A percentile compares a stretch with the other conserved stretches of the same genome.
phyloP scores from a whole-genome alignment of 2,888 invertebrate species.

The Drosophila macrospina region DNA sequence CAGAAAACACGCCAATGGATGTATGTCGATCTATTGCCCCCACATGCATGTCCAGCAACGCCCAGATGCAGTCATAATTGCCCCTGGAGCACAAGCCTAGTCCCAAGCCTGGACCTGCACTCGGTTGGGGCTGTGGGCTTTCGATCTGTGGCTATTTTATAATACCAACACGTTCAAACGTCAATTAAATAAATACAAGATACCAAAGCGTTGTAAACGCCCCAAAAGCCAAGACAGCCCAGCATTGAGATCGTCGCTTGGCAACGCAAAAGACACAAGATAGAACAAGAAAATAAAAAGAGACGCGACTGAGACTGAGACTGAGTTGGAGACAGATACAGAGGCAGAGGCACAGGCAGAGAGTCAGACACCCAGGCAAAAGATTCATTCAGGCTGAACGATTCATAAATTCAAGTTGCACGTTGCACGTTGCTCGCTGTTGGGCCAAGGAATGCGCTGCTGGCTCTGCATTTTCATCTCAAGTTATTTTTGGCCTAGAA shows the following conservation, averaged over 20 bases:
- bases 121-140: constrained; percentile 13
- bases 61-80: constrained; percentile 76
- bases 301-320: constrained; percentile 1
- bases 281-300: background rate
- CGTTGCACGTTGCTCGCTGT: constrained; percentile 38
- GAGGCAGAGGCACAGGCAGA: background rate
- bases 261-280: constrained; percentile 11
- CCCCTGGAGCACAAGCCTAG: constrained; percentile 39
- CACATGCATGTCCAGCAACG: constrained; percentile 78
- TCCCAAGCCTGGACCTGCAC: constrained; percentile 29
- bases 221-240: constrained; percentile 44
- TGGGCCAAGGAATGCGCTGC: constrained; percentile 44
- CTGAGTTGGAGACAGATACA: background rate
- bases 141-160: constrained; percentile 66
- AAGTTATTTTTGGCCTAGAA: constrained; percentile 75
- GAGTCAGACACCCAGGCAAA: constrained; percentile 49
- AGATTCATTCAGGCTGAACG: constrained; percentile 73
- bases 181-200: constrained; percentile 81
- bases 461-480: constrained; percentile 21
- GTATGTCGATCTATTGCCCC: constrained; percentile 72
- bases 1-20: constrained; percentile 62
- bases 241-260: constrained; percentile 31
- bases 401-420: constrained; percentile 73
- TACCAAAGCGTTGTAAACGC: constrained; percentile 81
- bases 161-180: constrained; percentile 80